Percentiles rank a stretch among this genome's conserved stretches.
Evolutionary conservation across 2,888 invertebrate genomes (phyloP).

Genomic region (Orthonychiurus folsomi): DNA sequence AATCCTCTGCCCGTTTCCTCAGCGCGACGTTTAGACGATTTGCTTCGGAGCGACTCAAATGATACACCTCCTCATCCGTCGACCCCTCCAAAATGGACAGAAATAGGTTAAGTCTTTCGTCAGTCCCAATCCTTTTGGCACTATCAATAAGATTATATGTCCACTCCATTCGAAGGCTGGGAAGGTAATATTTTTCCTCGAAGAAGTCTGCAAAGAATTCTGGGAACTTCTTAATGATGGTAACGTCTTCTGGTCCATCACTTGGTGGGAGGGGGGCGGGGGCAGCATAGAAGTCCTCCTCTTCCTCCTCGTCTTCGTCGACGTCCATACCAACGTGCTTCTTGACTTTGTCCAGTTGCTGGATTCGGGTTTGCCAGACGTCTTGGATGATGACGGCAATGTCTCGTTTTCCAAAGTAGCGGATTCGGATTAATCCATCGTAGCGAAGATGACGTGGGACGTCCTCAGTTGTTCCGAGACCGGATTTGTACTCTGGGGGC

Average conservation of each 20-base stretch:
- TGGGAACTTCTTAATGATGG: slow-evolving; percentile 18
- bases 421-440: slow-evolving; percentile 44
- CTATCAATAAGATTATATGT: slow-evolving; percentile 23
- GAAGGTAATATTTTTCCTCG: slow-evolving; percentile 15
- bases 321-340: neutral
- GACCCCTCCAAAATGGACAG: slow-evolving; percentile 14
- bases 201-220: slow-evolving; percentile 20
- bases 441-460: slow-evolving; percentile 17
- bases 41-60: slow-evolving; percentile 13
- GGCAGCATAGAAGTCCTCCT: slow-evolving; percentile 40
- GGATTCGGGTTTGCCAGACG: slow-evolving; percentile 44
- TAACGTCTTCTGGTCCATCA: slow-evolving; percentile 39
- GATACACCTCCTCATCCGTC: slow-evolving; percentile 20
- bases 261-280: no score
- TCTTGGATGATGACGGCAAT: slow-evolving; percentile 49
- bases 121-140: slow-evolving; percentile 20
- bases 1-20: neutral
- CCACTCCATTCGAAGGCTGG: slow-evolving; percentile 23
- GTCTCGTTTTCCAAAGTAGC: slow-evolving; percentile 49
- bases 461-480: slow-evolving; percentile 12
- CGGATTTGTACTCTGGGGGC: slow-evolving; percentile 15
- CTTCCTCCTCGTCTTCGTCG: slow-evolving; percentile 44
- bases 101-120: slow-evolving; percentile 16
- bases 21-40: neutral
- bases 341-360: slow-evolving; percentile 10